Percentiles rank a stretch among this genome's conserved stretches.
These are phyloP conservation scores for Cichlasoma orientale DNA, from an alignment of 2,797 vertebrate genomes.

Conservation along the genomic window DNA sequence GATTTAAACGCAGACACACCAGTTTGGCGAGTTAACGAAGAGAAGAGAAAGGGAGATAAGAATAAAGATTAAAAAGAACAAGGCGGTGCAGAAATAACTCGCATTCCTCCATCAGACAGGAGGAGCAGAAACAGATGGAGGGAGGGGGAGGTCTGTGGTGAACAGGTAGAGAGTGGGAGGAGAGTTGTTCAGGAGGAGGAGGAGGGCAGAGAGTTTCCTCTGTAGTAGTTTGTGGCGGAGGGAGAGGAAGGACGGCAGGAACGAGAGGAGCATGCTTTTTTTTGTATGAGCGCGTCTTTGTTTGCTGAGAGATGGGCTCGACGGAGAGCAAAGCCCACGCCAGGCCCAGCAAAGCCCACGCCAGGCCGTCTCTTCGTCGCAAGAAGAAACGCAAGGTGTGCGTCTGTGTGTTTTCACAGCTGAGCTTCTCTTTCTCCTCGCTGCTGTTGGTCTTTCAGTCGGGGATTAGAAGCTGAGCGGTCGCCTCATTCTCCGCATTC, in stretches of 20 bases:
- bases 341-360: constrained; percentile 28
- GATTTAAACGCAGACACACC: neutral
- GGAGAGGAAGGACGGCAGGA: neutral
- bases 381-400: constrained; percentile 72
- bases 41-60: constrained; percentile 13
- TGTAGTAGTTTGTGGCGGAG: neutral
- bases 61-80: constrained; percentile 8
- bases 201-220: neutral
- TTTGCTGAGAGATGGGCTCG: constrained; percentile 65
- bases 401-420: constrained; percentile 6
- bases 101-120: constrained; percentile 49
- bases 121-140: constrained; percentile 15
- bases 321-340: constrained; percentile 54
- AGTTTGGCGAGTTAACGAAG: constrained; percentile 3
- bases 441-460: neutral
- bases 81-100: constrained; percentile 43
- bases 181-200: constrained; percentile 6
- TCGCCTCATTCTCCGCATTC: neutral
- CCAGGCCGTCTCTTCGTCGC: constrained; percentile 6
- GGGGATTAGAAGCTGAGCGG: neutral
- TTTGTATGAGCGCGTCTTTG: neutral
- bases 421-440: neutral
- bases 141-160: constrained; percentile 28
- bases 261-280: neutral
- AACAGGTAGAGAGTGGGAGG: constrained; percentile 58